phyloP scores from a whole-genome alignment of 2,888 invertebrate species.

The Hermodice carunculata region DNA sequence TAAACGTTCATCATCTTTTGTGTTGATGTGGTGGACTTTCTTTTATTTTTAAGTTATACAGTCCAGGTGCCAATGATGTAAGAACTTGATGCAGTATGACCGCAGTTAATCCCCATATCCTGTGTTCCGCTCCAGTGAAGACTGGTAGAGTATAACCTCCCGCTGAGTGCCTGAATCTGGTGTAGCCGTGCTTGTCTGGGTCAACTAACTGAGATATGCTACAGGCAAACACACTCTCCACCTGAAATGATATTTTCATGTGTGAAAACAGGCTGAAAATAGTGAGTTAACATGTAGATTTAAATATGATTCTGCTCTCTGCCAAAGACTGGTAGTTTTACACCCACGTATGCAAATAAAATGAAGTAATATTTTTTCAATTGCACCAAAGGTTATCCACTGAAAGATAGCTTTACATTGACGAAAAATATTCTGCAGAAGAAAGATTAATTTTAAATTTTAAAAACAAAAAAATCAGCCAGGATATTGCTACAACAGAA shows the following conservation, averaged over 20 bases:
- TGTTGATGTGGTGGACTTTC: too few species aligned
- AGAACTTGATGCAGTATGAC: conserved; percentile 62
- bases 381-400: too few species aligned
- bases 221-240: conserved; percentile 24
- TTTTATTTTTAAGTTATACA: conserved; percentile 42
- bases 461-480: too few species aligned
- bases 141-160: conserved; percentile 26
- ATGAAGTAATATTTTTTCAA: too few species aligned
- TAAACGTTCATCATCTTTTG: too few species aligned
- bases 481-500: too few species aligned
- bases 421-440: neutral
- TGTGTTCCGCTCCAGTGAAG: conserved; percentile 23
- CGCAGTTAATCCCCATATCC: conserved; percentile 70
- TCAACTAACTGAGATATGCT: conserved; percentile 23
- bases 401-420: too few species aligned
- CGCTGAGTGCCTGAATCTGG: conserved; percentile 5
- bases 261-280: neutral
- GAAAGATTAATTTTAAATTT: too few species aligned
- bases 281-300: neutral
- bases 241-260: conserved; percentile 23
- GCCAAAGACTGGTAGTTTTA: too few species aligned
- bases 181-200: conserved; percentile 21
- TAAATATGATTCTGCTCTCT: too few species aligned
- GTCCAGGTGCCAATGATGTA: conserved; percentile 53
- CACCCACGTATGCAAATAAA: too few species aligned